Conservation (phyloP, 2,888 invertebrate genomes). For the Peribatodes rhomboidaria region DNA sequence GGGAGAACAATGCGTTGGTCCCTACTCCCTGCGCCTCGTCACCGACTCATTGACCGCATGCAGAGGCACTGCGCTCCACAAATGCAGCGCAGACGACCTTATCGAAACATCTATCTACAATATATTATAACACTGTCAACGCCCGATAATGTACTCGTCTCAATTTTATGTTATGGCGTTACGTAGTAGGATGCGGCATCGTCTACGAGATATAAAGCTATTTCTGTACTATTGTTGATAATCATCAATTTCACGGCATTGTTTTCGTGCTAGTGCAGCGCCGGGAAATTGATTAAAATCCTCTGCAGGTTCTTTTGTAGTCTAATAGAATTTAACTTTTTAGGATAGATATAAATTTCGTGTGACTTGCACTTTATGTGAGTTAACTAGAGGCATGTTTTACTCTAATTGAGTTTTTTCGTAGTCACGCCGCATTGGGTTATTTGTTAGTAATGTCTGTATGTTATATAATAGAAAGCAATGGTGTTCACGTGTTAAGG, state of each 20-base stretch:
- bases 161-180: constrained; percentile 40
- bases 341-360: constrained; percentile 8
- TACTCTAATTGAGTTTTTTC: neutral
- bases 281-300: constrained; percentile 10
- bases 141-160: constrained; percentile 42
- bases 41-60: constrained; percentile 48
- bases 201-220: constrained; percentile 38
- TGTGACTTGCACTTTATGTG: neutral
- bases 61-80: constrained; percentile 34
- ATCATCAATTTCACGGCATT: constrained; percentile 41
- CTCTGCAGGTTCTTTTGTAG: constrained; percentile 10
- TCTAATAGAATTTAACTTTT: constrained; percentile 12
- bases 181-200: constrained; percentile 32
- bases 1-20: constrained; percentile 85
- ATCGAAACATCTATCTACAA: constrained; percentile 41
- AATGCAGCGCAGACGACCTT: constrained; percentile 33
- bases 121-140: constrained; percentile 35
- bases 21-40: constrained; percentile 52
- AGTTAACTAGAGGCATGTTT: neutral
- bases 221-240: constrained; percentile 40
- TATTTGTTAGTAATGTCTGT: constrained; percentile 13
- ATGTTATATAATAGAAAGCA: neutral
- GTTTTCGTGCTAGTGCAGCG: constrained; percentile 25
- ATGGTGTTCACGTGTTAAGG: too few relatives aligned
- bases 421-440: constrained; percentile 6